A percentile compares a stretch with the other conserved stretches of the same genome.
Evolutionary conservation across 2,888 invertebrate species (phyloP).

Genomic region (Tenthredo mesomela): DNA sequence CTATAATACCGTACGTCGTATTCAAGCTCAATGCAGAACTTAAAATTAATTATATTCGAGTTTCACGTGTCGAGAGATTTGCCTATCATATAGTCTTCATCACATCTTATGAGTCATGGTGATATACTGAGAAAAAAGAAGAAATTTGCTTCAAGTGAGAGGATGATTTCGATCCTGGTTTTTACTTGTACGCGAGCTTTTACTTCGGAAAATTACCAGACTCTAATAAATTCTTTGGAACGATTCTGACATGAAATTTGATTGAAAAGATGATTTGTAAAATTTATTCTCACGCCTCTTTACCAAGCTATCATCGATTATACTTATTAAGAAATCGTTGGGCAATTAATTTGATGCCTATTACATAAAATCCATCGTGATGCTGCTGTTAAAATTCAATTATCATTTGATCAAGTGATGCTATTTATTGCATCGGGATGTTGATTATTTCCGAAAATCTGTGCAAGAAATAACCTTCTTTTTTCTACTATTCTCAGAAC

Average conservation of each 20-base stretch:
- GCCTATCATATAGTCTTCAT: background rate
- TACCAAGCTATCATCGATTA: background rate
- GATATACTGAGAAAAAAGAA: background rate
- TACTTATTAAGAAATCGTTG: background rate
- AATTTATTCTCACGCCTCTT: background rate
- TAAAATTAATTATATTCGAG: background rate
- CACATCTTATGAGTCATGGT: background rate
- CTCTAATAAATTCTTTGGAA: background rate
- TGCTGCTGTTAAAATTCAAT: background rate
- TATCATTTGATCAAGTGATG: background rate
- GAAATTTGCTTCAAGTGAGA: background rate
- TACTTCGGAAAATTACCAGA: background rate
- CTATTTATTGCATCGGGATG: background rate
- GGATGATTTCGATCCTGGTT: background rate
- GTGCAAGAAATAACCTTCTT: background rate
- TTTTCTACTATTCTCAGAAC: background rate
- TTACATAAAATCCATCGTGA: background rate
- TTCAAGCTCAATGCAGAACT: background rate
- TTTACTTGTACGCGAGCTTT: background rate
- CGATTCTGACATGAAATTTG: background rate
- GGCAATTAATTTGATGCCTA: background rate
- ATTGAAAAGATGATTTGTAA: conserved; percentile 3
- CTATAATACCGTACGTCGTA: conserved; percentile 34
- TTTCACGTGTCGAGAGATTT: background rate
- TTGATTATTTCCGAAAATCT: background rate